Evolutionary conservation across 2,113 vertebrate genomes (phyloP).

Genomic region (Cricetomys ansorgei): DNA sequence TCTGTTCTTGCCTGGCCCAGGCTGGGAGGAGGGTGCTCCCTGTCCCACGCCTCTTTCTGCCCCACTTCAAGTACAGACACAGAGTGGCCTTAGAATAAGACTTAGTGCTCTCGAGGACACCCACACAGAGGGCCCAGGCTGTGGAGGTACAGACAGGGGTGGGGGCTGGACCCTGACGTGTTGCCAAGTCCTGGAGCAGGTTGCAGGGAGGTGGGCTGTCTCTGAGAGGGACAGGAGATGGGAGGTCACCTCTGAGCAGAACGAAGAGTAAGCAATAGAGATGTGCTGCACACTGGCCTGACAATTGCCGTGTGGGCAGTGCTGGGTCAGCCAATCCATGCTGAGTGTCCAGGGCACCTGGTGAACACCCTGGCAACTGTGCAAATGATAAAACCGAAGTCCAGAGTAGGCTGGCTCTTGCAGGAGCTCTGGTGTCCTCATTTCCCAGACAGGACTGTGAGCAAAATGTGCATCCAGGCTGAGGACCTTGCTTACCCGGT

Average conservation of each 20-base stretch:
- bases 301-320: accelerated
- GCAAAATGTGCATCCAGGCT: accelerated
- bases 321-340: not conserved
- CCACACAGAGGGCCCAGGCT: not conserved
- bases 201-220: not conserved
- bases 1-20: not conserved
- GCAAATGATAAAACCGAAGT: not conserved
- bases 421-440: not conserved
- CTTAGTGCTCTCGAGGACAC: not conserved
- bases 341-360: not conserved
- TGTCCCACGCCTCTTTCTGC: not conserved
- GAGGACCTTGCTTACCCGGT: not conserved
- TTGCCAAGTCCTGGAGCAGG: not conserved
- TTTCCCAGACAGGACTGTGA: not conserved
- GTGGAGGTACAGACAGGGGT: accelerated
- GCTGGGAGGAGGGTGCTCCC: not conserved
- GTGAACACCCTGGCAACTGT: not conserved
- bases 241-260: not conserved
- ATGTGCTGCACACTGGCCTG: not conserved
- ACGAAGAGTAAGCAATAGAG: accelerated
- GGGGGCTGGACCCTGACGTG: not conserved
- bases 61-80: accelerated
- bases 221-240: not conserved
- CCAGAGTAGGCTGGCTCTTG: not conserved
- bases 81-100: not conserved